Evolutionary conservation across 2,113 vertebrate species (phyloP).

Genomic region (Hypocryptadius cinnamomeus): DNA sequence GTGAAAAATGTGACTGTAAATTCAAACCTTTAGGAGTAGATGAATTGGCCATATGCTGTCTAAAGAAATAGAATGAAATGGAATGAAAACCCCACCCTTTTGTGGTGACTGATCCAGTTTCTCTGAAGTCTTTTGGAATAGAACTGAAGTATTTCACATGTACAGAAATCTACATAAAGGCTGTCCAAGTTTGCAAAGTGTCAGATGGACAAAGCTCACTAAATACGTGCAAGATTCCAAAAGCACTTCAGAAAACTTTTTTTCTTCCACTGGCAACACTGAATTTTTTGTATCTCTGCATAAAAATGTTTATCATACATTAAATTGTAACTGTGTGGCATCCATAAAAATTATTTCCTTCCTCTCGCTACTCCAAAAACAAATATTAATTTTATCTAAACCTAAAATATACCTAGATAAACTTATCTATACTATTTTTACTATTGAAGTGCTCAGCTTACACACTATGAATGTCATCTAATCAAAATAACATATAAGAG

Average conservation of each 20-base stretch:
- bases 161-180: neutral
- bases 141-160: constrained; percentile 6
- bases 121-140: constrained; percentile 15
- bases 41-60: neutral
- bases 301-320: constrained; percentile 1
- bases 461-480: neutral
- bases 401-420: neutral
- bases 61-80: neutral
- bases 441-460: neutral
- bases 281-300: neutral
- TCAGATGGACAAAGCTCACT: neutral
- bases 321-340: neutral
- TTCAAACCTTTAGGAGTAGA: neutral
- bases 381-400: neutral
- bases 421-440: neutral
- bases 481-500: constrained; percentile 12
- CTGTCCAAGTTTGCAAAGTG: constrained; percentile 9
- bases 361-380: neutral
- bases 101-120: neutral
- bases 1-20: neutral
- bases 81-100: constrained; percentile 7
- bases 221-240: constrained; percentile 19
- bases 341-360: neutral
- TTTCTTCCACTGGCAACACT: neutral
- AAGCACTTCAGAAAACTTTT: constrained; percentile 8